A percentile compares a stretch with the other conserved stretches of the same genome.
These are phyloP conservation scores for Dynastes tityus DNA, from an alignment of 2,888 invertebrate genomes.

Conservation along the genomic window DNA sequence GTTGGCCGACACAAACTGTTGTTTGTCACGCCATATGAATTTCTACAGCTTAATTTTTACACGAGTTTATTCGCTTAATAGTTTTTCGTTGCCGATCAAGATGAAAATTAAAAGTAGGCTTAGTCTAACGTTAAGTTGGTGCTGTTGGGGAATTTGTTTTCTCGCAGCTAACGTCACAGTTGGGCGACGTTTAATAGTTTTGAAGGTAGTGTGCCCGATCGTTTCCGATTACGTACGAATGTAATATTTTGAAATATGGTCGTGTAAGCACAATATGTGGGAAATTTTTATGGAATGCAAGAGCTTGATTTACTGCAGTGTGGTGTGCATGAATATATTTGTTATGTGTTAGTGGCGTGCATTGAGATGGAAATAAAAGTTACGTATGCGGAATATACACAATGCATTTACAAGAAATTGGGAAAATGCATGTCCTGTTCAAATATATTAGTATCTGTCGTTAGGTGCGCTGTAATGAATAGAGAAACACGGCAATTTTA, in stretches of 20 bases:
- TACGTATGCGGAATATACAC: neutral
- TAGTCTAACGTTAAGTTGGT: slow-evolving; percentile 8
- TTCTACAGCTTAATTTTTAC: slow-evolving; percentile 59
- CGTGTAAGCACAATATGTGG: slow-evolving; percentile 27
- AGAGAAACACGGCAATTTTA: no score
- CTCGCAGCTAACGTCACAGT: neutral
- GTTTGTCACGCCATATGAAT: slow-evolving; percentile 59
- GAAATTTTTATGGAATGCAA: slow-evolving; percentile 21
- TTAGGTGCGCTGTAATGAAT: no score
- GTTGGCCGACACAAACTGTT: slow-evolving; percentile 58
- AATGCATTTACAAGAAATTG: slow-evolving; percentile 20
- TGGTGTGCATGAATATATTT: slow-evolving; percentile 7
- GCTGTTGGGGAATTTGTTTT: neutral
- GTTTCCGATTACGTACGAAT: neutral
- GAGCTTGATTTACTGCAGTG: slow-evolving; percentile 9
- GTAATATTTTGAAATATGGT: slow-evolving; percentile 20
- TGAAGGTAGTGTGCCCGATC: neutral
- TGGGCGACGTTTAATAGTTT: neutral
- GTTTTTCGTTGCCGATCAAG: slow-evolving; percentile 25
- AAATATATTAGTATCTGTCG: no score
- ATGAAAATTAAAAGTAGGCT: slow-evolving; percentile 13
- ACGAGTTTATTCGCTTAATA: slow-evolving; percentile 32
- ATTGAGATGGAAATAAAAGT: slow-evolving; percentile 12
- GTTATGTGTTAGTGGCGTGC: slow-evolving; percentile 13
- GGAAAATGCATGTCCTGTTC: neutral